Conservation (phyloP, 1,140 invertebrate species). For the Lordiphosa mommai region DNA sequence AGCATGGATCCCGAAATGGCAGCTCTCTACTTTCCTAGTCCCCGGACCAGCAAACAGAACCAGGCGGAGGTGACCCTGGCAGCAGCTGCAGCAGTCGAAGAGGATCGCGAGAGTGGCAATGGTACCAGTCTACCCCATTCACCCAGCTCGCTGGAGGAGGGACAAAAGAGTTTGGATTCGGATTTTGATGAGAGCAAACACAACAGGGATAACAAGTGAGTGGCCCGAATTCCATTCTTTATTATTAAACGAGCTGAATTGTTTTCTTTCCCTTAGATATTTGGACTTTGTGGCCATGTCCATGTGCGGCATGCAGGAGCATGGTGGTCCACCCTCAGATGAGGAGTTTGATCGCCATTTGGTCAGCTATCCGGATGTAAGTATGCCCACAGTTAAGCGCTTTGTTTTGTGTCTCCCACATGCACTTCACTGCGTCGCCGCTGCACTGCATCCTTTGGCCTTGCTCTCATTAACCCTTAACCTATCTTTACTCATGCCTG, state of each 20-base stretch:
- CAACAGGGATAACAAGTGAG: constrained; percentile 81
- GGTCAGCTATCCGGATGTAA: constrained; percentile 81
- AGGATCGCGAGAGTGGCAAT: constrained; percentile 96
- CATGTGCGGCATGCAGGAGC: constrained; percentile 88
- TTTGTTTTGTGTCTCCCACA: constrained; percentile 26
- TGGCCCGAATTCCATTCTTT: constrained; percentile 51
- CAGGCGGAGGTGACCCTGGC: constrained; percentile 59
- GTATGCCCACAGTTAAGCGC: constrained; percentile 29
- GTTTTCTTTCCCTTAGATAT: constrained; percentile 55
- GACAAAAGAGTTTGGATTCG: constrained; percentile 87
- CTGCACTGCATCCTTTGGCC: constrained; percentile 40
- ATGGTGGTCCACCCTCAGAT: constrained; percentile 82
- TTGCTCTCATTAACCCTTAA: constrained; percentile 14
- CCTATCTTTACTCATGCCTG: constrained; percentile 29
- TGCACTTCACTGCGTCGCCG: constrained; percentile 38
- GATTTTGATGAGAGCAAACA: constrained; percentile 89
- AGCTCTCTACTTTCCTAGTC: constrained; percentile 91
- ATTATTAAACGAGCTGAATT: too few relatives aligned
- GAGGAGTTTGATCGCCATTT: constrained; percentile 88
- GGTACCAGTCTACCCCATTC: constrained; percentile 96
- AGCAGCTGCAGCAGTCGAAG: constrained; percentile 82
- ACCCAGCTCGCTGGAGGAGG: constrained; percentile 89
- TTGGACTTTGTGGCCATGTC: constrained; percentile 86
- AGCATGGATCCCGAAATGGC: constrained; percentile 94
- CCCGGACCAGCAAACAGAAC: constrained; percentile 19